Percentiles rank a stretch among this genome's conserved stretches.
These are phyloP conservation scores for Xanthia togata DNA, from an alignment of 2,888 invertebrate genomes.

Conservation along the genomic window DNA sequence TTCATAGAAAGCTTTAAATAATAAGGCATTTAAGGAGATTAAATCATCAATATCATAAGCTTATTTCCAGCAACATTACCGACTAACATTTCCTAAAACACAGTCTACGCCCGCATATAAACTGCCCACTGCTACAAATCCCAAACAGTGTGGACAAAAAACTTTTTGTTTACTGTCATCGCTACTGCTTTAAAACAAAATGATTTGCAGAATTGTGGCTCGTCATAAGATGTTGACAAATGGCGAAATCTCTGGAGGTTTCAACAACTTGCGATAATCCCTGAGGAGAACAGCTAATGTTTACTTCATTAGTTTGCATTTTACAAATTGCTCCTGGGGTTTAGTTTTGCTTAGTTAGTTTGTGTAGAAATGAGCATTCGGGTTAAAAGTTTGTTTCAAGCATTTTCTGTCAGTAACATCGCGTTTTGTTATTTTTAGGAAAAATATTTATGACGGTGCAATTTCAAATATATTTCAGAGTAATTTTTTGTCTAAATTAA, in stretches of 20 bases:
- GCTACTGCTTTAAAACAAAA: constrained; percentile 59
- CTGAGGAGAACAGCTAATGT: constrained; percentile 67
- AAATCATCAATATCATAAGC: not conserved
- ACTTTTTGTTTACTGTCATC: constrained; percentile 63
- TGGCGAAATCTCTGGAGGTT: constrained; percentile 57
- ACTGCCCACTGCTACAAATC: constrained; percentile 30
- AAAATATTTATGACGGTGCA: not conserved
- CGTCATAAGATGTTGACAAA: constrained; percentile 69
- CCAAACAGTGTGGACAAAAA: constrained; percentile 43
- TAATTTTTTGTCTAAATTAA: not conserved
- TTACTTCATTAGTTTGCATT: constrained; percentile 74
- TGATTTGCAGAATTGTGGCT: constrained; percentile 63
- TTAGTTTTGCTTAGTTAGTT: constrained; percentile 21
- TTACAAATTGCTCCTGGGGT: constrained; percentile 66
- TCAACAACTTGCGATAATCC: constrained; percentile 46
- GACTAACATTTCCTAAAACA: not conserved
- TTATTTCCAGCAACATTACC: not conserved
- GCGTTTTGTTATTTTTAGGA: not conserved
- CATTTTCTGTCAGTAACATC: not conserved
- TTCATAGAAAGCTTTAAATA: not conserved
- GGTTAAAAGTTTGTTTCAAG: not conserved
- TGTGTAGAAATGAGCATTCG: not conserved
- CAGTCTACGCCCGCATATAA: constrained; percentile 3
- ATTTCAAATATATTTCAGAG: not conserved
- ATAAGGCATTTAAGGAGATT: not conserved